Evolutionary conservation across 1,140 invertebrate genomes (phyloP), one percentile per base, ranked within the genome.

Genomic region (Wasmannia auropunctata): DNA sequence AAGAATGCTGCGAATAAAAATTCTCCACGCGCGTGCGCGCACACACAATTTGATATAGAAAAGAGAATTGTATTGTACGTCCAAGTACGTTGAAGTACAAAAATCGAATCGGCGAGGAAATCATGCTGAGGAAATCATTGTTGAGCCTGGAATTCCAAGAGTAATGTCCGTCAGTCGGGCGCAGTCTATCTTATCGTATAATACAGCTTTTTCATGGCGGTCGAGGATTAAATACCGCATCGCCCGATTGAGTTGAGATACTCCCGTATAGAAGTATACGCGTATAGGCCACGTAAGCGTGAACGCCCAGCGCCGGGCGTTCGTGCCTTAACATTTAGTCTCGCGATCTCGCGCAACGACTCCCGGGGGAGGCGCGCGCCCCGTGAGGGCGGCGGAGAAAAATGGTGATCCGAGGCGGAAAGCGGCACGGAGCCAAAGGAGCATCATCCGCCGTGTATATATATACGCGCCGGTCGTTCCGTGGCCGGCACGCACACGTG

Each of bases 391-490:
- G 58, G 72, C 31, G 34, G n/a, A 60, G 85, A 37, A 65, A 60
- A 76, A 67, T 46, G 37, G n/a, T n/a, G 72, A 63, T 74, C 67
- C 79, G 63, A 43, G 62, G 34, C 34, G 31, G 63, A 83, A 83
- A 83, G 70, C 81, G 81, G 60, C 70, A 58, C 43, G n/a, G n/a
- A n/a, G 72, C 43, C 54, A 85, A 85, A 85, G 81, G 72, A 76
- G 58, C 74, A 62, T 77, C 72, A 62, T 72, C 70, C 56, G 77
- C n/a, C 40, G 72, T 63, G 49, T 58, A 79, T 67, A 65, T 63
- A 37, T 58, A 79, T 67, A 65, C 22, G 65, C 65, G n/a, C 49
- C 37, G 79, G 11, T 63, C 37, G 75, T 67, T 67, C 49, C 43
- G 25, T 67, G 16, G 62, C 46, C 43, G 62, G 51, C 87, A 88